Conservation (phyloP, 1,140 invertebrate genomes). For the Cydia pomonella region DNA sequence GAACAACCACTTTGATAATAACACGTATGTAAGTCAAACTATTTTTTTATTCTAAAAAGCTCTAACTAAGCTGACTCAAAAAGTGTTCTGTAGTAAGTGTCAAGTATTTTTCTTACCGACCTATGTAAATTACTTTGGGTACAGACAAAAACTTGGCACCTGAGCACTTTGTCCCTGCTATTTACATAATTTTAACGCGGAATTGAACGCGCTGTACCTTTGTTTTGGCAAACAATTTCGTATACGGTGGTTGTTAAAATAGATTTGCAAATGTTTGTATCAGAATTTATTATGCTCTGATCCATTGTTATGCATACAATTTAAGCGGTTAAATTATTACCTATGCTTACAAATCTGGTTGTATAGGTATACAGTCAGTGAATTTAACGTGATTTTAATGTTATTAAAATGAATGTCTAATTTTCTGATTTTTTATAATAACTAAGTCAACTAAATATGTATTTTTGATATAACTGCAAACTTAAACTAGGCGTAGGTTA, state of each 20-base stretch:
- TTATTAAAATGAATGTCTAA: too few species aligned
- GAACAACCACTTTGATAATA: background rate
- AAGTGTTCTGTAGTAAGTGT: slow-evolving; percentile 12
- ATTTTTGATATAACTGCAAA: too few species aligned
- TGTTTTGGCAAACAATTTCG: background rate
- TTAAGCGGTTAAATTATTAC: background rate
- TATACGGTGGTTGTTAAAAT: background rate
- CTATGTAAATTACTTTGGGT: slow-evolving; percentile 5
- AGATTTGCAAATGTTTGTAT: slow-evolving; percentile 10
- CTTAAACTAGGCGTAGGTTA: too few species aligned
- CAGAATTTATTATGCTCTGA: background rate
- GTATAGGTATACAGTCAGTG: background rate
- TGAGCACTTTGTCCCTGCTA: background rate
- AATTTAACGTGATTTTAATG: too few species aligned
- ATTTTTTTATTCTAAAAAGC: slow-evolving; percentile 13
- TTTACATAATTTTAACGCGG: slow-evolving; percentile 19
- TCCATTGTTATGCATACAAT: background rate
- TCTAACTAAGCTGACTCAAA: background rate
- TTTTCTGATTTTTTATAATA: too few species aligned
- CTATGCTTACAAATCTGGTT: background rate
- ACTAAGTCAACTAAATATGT: too few species aligned
- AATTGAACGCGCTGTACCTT: background rate
- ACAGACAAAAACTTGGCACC: slow-evolving; percentile 12
- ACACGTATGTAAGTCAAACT: background rate
- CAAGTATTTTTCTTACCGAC: slow-evolving; percentile 14